Evolutionary conservation across 2,888 invertebrate genomes (phyloP), one percentile per base, ranked within the genome.

Genomic region (Drosophila fungiperda): DNA sequence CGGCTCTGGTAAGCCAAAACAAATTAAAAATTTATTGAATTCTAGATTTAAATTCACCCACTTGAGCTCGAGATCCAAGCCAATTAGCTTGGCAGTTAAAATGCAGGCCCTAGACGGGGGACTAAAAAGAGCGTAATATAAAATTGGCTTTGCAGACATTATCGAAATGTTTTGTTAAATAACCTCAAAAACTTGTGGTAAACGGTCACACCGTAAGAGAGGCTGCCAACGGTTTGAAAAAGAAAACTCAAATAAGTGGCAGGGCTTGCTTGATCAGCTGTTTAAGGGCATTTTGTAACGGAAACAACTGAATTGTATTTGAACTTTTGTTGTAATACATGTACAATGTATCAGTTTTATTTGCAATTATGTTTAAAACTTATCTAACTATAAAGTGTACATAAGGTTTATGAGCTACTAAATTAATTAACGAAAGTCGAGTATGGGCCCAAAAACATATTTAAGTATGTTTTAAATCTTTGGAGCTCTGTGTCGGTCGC

Each of bases 91-190:
- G 1, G 94, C 93, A 7, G 93, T 93, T 69, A 94, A 82, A 50
- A 93, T 86, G 52, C 94, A 94, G 2, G 94, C 92, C 54, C 94
- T 91, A 12, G 93, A 93, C 11, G 94, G 94, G 36, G 94, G 94
- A 73, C 94, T 94, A 49, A 93, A 91, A 12, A 91, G 84, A 7
- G 93, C 92, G 73, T 92, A 92, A 72, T 94, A 94, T 33, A 94
- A 81, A 52, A 80, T 87, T 23, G 93, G 93, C 62, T 92, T 92
- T 23, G 52, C 8, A 9, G 68, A 63, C 82, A 85, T 82, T 55
- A 33, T 62, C 6, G 17, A 23, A 23, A 23, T 9, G 11, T 15
- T 53, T 23, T 11, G 9, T 26, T 49, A 42, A 72, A 66, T 35
- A 52, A 61, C 38, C 15, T 29, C 33, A 26, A 32, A 3, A 12